Percentiles rank a stretch among this genome's conserved stretches.
Evolutionary conservation across 2,797 vertebrate species (phyloP).

Genomic region (Schizothorax lantsangensis): DNA sequence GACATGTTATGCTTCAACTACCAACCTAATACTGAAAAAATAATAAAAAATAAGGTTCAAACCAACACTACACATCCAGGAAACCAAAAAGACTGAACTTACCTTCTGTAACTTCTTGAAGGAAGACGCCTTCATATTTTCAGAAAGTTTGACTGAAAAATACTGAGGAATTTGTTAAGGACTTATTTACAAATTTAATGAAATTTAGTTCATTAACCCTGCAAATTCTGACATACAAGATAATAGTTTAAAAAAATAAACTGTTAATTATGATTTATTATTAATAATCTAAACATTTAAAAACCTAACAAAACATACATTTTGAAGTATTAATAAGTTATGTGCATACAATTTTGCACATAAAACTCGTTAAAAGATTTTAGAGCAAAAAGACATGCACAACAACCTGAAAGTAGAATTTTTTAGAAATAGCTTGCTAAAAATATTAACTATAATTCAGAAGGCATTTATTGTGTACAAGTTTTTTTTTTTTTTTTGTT

Average conservation of each 20-base stretch:
- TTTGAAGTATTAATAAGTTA: background rate
- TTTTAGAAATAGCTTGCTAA: background rate
- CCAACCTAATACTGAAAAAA: background rate
- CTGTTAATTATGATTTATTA: background rate
- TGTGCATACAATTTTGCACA: background rate
- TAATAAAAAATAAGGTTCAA: too few relatives aligned
- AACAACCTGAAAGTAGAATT: background rate
- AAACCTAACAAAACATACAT: background rate
- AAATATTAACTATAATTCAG: background rate
- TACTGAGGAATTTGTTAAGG: slow-evolving; percentile 81
- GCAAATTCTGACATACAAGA: background rate
- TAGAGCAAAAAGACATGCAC: background rate
- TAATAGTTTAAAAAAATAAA: background rate
- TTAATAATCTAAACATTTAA: background rate
- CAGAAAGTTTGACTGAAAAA: slow-evolving; percentile 97
- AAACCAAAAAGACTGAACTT: background rate
- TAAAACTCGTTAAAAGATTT: background rate
- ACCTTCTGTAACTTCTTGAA: slow-evolving; percentile 98
- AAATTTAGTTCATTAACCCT: background rate
- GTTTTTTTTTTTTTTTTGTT: too few relatives aligned
- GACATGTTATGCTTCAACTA: background rate
- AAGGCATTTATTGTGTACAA: background rate
- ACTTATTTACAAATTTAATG: background rate
- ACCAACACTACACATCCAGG: background rate
- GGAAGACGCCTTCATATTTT: slow-evolving; percentile 97